These are phyloP conservation scores for Sicus ferrugineus DNA, from an alignment of 2,888 invertebrate genomes.

Conservation along the genomic window DNA sequence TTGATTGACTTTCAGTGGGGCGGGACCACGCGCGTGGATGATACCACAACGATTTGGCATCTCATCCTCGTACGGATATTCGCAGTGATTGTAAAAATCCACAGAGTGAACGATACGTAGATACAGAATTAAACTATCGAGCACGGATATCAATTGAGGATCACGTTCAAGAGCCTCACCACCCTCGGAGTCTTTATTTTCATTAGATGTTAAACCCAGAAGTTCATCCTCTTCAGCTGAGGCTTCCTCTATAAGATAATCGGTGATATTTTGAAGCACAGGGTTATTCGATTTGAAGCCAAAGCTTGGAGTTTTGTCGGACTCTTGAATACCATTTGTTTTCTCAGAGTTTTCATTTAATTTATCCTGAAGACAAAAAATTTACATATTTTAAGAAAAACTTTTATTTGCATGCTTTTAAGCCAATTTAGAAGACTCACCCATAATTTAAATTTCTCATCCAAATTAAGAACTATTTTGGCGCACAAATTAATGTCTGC, in stretches of 20 bases:
- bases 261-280: constrained; percentile 94
- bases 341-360: neutral
- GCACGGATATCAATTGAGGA: constrained; percentile 74
- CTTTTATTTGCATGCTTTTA: neutral
- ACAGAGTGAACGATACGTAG: constrained; percentile 96
- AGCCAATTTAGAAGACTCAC: constrained; percentile 47
- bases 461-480: constrained; percentile 88
- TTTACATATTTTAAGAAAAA: neutral
- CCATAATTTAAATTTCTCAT: constrained; percentile 86
- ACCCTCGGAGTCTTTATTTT: constrained; percentile 65
- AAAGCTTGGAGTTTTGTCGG: constrained; percentile 49
- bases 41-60: constrained; percentile 99
- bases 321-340: constrained; percentile 9
- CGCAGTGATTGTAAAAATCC: constrained; percentile 98
- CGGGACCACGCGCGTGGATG: constrained; percentile 92
- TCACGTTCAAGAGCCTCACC: constrained; percentile 74
- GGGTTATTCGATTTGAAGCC: constrained; percentile 89
- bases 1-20: constrained; percentile 78
- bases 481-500: constrained; percentile 94
- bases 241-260: constrained; percentile 97
- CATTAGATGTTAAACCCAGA: constrained; percentile 72
- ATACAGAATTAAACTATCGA: constrained; percentile 87
- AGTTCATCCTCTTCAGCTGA: constrained; percentile 98
- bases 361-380: constrained; percentile 2
- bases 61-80: constrained; percentile 99